These are phyloP conservation scores for Parauchenoglanis ngamensis DNA, from an alignment of 2,797 vertebrate species.

Conservation along the genomic window DNA sequence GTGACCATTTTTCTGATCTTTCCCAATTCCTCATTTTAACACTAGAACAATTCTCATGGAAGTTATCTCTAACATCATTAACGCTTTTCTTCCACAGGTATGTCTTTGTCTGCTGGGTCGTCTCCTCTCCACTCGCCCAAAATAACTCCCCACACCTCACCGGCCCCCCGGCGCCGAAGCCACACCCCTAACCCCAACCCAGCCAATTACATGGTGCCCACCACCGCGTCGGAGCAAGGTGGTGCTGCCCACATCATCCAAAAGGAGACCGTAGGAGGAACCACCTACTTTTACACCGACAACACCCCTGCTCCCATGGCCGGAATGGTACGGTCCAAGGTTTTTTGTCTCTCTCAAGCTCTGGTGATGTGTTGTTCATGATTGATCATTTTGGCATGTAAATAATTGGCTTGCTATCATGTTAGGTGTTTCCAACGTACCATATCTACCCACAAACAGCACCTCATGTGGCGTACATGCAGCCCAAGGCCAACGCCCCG, in stretches of 20 bases:
- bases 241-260: constrained; percentile 90
- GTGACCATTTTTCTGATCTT: constrained; percentile 70
- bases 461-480: constrained; percentile 98
- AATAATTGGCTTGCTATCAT: constrained; percentile 12
- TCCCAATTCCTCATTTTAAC: neutral
- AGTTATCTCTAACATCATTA: neutral
- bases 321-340: constrained; percentile 86
- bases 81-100: constrained; percentile 77
- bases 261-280: constrained; percentile 98
- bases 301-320: constrained; percentile 92
- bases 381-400: neutral
- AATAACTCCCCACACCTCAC: constrained; percentile 98
- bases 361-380: neutral
- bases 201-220: constrained; percentile 96
- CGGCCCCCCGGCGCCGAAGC: constrained; percentile 93
- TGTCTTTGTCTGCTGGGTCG: constrained; percentile 97
- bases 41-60: neutral
- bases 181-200: constrained; percentile 94
- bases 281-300: constrained; percentile 98
- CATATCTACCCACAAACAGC: constrained; percentile 97
- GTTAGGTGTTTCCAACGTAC: constrained; percentile 97
- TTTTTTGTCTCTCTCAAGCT: neutral
- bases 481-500: constrained; percentile 98
- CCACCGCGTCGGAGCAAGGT: constrained; percentile 86
- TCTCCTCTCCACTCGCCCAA: constrained; percentile 98